Conservation (phyloP, 2,797 vertebrate genomes). For the Bradypodion ventrale region DNA sequence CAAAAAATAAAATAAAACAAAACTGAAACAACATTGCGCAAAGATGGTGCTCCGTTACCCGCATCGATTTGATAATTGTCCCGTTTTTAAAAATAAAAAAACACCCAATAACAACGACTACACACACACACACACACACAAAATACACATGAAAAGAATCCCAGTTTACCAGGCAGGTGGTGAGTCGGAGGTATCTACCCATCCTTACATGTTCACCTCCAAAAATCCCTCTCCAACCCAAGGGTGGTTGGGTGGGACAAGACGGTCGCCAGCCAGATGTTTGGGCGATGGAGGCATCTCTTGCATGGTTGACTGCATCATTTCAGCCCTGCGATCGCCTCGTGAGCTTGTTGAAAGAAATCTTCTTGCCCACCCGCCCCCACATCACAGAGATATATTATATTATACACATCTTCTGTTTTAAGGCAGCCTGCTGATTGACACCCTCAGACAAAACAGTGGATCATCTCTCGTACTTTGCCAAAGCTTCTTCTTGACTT, state of each 20-base stretch:
- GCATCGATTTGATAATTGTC: constrained; percentile 82
- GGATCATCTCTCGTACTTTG: constrained; percentile 69
- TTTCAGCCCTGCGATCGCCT: constrained; percentile 52
- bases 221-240: not conserved
- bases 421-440: constrained; percentile 98
- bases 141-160: not conserved
- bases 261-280: constrained; percentile 22
- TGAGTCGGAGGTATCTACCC: not conserved
- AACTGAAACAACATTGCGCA: constrained; percentile 61
- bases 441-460: constrained; percentile 82
- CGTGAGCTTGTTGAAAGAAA: constrained; percentile 71
- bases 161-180: constrained; percentile 25
- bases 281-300: not conserved
- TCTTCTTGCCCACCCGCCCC: constrained; percentile 37
- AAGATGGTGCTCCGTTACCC: constrained; percentile 86
- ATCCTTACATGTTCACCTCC: not conserved
- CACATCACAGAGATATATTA: constrained; percentile 57
- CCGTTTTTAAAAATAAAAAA: constrained; percentile 40
- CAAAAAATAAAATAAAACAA: constrained; percentile 56
- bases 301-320: not conserved
- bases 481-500: constrained; percentile 26
- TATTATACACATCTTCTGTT: constrained; percentile 67
- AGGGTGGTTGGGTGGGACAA: not conserved
- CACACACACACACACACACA: not conserved
- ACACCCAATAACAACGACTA: not conserved